Evolutionary conservation across 2,888 invertebrate genomes (phyloP).

Genomic region (Drosophila buzzatii): DNA sequence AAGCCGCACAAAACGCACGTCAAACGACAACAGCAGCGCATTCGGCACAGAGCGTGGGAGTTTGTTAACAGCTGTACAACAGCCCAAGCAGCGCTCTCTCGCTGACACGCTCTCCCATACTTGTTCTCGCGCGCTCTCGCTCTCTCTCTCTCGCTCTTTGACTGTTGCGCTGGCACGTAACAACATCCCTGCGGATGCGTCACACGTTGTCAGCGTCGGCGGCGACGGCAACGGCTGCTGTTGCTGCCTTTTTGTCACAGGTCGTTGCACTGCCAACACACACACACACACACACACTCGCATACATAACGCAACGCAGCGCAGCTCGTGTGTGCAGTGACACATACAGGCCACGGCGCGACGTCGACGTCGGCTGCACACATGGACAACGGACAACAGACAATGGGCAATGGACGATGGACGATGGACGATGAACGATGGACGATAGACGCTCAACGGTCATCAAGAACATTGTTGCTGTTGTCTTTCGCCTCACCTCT

Average conservation of each 20-base stretch:
- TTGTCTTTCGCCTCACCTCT: constrained; percentile 18
- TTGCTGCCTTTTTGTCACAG: constrained; percentile 73
- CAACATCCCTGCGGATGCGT: constrained; percentile 78
- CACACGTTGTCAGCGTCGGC: constrained; percentile 67
- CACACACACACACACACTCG: constrained; percentile 21
- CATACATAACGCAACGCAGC: constrained; percentile 27
- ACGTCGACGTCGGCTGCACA: constrained; percentile 22
- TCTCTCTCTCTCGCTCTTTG: constrained; percentile 23
- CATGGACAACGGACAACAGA: constrained; percentile 45
- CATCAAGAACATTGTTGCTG: constrained; percentile 57
- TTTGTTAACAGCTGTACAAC: constrained; percentile 78
- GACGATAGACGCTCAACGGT: constrained; percentile 50
- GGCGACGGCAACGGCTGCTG: constrained; percentile 42
- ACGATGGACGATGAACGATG: constrained; percentile 49
- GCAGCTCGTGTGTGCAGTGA: constrained; percentile 68
- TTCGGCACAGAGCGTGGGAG: constrained; percentile 70
- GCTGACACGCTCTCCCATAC: constrained; percentile 13
- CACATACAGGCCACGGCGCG: constrained; percentile 72
- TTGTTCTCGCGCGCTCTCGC: constrained; percentile 3
- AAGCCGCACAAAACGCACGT: constrained; percentile 64
- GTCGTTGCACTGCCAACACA: constrained; percentile 71
- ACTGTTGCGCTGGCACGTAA: constrained; percentile 69
- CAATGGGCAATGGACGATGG: constrained; percentile 33
- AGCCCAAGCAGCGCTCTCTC: constrained; percentile 25
- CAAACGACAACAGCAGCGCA: constrained; percentile 52